A percentile compares a stretch with the other conserved stretches of the same genome.
Conservation (phyloP, 35 echinoderm and acorn worm species). For the Amphiura filiformis region DNA sequence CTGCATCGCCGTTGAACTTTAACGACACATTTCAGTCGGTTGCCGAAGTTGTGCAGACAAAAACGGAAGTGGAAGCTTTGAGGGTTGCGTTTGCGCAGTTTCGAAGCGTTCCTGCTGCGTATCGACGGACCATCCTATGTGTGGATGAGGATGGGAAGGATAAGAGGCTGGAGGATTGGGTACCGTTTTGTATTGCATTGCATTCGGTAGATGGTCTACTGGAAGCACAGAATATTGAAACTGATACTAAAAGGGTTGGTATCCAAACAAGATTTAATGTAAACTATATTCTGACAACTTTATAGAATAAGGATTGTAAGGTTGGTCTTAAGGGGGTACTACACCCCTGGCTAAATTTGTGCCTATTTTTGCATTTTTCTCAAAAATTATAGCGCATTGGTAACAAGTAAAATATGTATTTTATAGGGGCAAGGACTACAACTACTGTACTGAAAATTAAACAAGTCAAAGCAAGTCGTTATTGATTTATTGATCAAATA, state of each 20-base stretch:
- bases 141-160: conserved; percentile 21
- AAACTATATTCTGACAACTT: not conserved
- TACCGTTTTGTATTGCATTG: conserved; percentile 28
- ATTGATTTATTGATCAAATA: no score
- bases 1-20: not conserved
- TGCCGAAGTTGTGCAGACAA: not conserved
- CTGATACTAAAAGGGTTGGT: not conserved
- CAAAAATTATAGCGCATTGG: no score
- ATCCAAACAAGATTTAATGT: not conserved
- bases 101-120: conserved; percentile 24
- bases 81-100: not conserved
- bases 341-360: no score
- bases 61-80: not conserved
- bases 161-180: conserved; percentile 26
- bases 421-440: not conserved
- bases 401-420: not conserved
- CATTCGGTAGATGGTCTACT: conserved; percentile 30
- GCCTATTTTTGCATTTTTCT: no score
- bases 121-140: conserved; percentile 23
- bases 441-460: no score
- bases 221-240: not conserved
- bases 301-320: not conserved
- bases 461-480: no score
- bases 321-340: not conserved
- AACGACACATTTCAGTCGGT: not conserved